Evolutionary conservation across 2,888 invertebrate genomes (phyloP).

Genomic region (Drosophila tanythrix): DNA sequence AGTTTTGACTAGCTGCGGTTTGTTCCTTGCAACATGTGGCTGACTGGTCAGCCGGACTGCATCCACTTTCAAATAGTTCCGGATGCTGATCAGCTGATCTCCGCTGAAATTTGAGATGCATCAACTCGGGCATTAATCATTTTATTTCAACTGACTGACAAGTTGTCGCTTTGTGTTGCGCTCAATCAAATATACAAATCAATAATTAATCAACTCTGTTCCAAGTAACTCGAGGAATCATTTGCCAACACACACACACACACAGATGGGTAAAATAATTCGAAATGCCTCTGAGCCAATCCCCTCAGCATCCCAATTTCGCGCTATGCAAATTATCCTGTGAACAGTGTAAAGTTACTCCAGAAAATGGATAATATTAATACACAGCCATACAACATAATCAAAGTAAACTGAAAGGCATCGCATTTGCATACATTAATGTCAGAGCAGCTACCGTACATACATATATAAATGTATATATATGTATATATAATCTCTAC

Average conservation of each 20-base stretch:
- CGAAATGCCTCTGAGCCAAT: conserved; percentile 31
- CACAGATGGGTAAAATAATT: not conserved
- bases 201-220: conserved; percentile 74
- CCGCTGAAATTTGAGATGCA: conserved; percentile 37
- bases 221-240: conserved; percentile 57
- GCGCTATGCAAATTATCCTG: conserved; percentile 51
- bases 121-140: conserved; percentile 34
- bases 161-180: conserved; percentile 17
- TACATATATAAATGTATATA: not conserved
- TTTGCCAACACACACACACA: conserved; percentile 48
- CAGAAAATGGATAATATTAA: conserved; percentile 68
- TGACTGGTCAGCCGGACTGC: conserved; percentile 24
- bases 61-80: conserved; percentile 8
- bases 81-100: conserved; percentile 27
- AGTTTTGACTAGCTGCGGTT: conserved; percentile 51
- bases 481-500: not conserved
- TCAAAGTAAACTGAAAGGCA: conserved; percentile 61
- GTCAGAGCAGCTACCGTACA: conserved; percentile 36
- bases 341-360: conserved; percentile 51
- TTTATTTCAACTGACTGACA: conserved; percentile 23
- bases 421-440: conserved; percentile 77
- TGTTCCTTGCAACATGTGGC: conserved; percentile 18
- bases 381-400: conserved; percentile 67
- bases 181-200: conserved; percentile 67
- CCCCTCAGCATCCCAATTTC: conserved; percentile 32